Conservation (phyloP, 2,888 invertebrate species). For the Conchocele bisecta region DNA sequence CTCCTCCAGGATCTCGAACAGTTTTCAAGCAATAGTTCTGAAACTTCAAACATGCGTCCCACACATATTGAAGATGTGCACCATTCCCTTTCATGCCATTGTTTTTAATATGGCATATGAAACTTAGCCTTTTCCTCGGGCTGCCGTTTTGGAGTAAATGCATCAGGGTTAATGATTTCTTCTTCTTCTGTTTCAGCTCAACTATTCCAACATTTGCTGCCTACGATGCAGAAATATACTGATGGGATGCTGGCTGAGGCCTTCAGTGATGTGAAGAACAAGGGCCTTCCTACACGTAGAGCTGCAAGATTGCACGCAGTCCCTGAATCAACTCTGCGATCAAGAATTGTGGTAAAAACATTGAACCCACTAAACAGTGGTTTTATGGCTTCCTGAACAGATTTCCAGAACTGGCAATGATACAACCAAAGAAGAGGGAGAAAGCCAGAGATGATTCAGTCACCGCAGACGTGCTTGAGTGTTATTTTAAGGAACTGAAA, state of each 20-base stretch:
- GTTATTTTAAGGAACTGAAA: slow-evolving; percentile 16
- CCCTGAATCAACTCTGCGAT: slow-evolving; percentile 35
- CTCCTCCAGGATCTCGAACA: too few relatives aligned
- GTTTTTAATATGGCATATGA: too few relatives aligned
- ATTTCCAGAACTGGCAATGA: slow-evolving; percentile 32
- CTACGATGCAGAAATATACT: neutral
- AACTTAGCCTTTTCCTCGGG: too few relatives aligned
- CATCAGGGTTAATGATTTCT: too few relatives aligned
- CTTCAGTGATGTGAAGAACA: slow-evolving; percentile 23
- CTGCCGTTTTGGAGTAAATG: too few relatives aligned
- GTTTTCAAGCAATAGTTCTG: too few relatives aligned
- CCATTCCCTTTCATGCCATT: too few relatives aligned
- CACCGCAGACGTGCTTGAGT: neutral
- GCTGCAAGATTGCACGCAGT: slow-evolving; percentile 23
- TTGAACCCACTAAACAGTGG: slow-evolving; percentile 36
- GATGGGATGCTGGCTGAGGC: slow-evolving; percentile 13
- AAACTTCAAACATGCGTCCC: too few relatives aligned
- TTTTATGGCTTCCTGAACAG: slow-evolving; percentile 31
- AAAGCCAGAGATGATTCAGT: slow-evolving; percentile 23
- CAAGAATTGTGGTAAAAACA: slow-evolving; percentile 12
- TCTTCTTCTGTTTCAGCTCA: too few relatives aligned
- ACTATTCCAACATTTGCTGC: too few relatives aligned
- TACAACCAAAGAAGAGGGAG: slow-evolving; percentile 24
- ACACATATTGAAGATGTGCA: too few relatives aligned
- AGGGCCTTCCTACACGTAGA: slow-evolving; percentile 12